Base-by-base conservation (phyloP, 92 coral and sea anemone species). In the Heliopora coerulea region DNA sequence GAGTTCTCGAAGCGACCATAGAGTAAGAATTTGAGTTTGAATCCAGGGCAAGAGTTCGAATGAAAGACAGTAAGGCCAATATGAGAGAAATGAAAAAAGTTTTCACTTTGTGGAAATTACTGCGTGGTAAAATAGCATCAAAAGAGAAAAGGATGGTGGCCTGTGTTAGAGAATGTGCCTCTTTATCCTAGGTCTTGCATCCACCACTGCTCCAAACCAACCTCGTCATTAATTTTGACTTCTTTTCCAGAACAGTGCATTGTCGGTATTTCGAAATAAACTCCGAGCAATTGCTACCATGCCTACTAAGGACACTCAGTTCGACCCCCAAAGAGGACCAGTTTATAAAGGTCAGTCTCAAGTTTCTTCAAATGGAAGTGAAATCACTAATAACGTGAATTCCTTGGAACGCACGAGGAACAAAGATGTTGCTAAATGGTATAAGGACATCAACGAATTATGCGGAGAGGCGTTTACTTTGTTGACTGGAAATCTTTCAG, bases 391-490 rank as follows among this genome's bases (percentile, higher is more conserved):
- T 19, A 66, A 35, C 5, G 19, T 37, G 21, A 31, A 49, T 33
- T 1, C 13, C 25, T 7, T 52, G 28, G 61, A 54, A 6, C 46
- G 21, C 32, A 49, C 0, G 24, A 26, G 25, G 76, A 69, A 28
- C 49, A 49, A 25, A 69, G 28, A 69, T 11, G 17, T 69, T 14
- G 9, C 7, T 13, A 48, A 25, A 31, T 69, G 76, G 76, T 69
- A 69, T 23, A 49, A 52, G 18, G 21, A 26, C 13, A 3, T 54
- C 9, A 49, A 52, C 48, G 25, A 49, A 17, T 31, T 44, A 21
- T 32, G 28, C 33, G 76, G 76, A 8, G 76, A 69, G 35, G 20
- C 76, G 30, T 69, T 69, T 14, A 56, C 5, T 27, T 52, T 69
- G 39, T n/a, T 29, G 35, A 33, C 33, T 31, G 76, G 76, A 49